Base-by-base conservation (phyloP, 2,888 invertebrate genomes). In the Drosophila peninsularis region DNA sequence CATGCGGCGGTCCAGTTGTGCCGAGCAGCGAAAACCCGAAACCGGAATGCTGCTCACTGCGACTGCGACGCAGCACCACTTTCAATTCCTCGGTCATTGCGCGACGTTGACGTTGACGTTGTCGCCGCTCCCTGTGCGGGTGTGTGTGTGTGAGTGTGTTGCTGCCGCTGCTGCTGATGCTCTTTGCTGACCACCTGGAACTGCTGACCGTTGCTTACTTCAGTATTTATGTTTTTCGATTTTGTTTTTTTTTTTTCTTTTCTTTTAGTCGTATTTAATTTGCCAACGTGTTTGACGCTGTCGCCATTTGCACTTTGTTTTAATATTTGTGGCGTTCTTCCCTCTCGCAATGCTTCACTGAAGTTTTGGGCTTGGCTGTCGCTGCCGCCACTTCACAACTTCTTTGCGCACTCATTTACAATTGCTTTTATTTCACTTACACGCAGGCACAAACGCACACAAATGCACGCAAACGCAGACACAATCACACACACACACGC, bases 1-100 rank as follows among this genome's bases (percentile, higher is more conserved):
- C 96, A 92, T 97, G 97, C 92, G 97, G 97, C 93, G 97, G 95
- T 93, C 97, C 97, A 92, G 97, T 96, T 93, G 97, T 96, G 84
- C 97, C 97, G 91, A 97, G 95, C 91, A 98, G 94, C 90, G 97
- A 97, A 94, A 98, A 97, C 90, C 98, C 98, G 92, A 97, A 96
- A 92, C 97, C 97, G 93, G 95, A 95, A 94, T 95, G 95, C 88
- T 82, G 82, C 94, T 96, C 96, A 94, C 95, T 96, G 92, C 96
- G 95, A 93, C 95, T 96, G 93, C 96, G 95, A 93, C 95, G 96
- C 93, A 97, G 94, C 93, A 96, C 96, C 94, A 97, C 96, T 94
- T 96, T 95, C 94, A 96, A 94, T 95, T 97, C 97, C 95, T 96
- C 96, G 95, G 96, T 96, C 91, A 91, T 91, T 73, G 82, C 70